Conservation (phyloP, 2,113 vertebrate species). For the Proterorhinus semilunaris region DNA sequence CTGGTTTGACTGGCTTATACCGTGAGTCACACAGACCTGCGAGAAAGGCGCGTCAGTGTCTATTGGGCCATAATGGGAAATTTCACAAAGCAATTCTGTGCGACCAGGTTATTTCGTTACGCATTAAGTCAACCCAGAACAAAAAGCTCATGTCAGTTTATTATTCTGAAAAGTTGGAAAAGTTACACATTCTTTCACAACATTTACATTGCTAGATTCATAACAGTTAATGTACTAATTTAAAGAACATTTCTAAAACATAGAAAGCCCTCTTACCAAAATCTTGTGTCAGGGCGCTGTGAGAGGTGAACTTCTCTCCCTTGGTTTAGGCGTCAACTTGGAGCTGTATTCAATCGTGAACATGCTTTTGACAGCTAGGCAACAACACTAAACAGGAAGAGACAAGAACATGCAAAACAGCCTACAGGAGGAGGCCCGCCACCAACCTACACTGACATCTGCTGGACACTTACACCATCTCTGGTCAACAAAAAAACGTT, state of each 20-base stretch:
- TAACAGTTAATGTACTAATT: neutral
- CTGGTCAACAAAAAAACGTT: too few relatives aligned
- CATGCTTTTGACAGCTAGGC: slow-evolving; percentile 61
- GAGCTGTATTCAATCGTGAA: slow-evolving; percentile 22
- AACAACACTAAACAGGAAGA: slow-evolving; percentile 71
- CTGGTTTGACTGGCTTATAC: slow-evolving; percentile 47
- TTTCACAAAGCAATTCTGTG: slow-evolving; percentile 39
- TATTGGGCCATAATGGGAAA: slow-evolving; percentile 10
- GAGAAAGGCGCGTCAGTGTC: slow-evolving; percentile 39
- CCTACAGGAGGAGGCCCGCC: slow-evolving; percentile 25
- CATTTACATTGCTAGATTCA: neutral
- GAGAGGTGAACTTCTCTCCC: slow-evolving; percentile 5
- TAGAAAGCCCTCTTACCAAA: slow-evolving; percentile 42
- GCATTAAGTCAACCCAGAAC: neutral
- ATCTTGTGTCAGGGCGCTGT: slow-evolving; percentile 27
- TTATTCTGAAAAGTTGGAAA: neutral
- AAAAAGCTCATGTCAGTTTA: too few relatives aligned
- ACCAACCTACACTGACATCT: slow-evolving; percentile 48
- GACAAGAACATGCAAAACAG: slow-evolving; percentile 11
- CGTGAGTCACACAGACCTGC: slow-evolving; percentile 49
- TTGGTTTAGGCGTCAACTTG: slow-evolving; percentile 11
- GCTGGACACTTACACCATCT: slow-evolving; percentile 21
- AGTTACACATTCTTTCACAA: neutral
- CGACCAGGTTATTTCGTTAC: neutral
- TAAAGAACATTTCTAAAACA: neutral